These are phyloP conservation scores for Lepidothrix coronata DNA, from an alignment of 2,113 vertebrate species.

Conservation along the genomic window DNA sequence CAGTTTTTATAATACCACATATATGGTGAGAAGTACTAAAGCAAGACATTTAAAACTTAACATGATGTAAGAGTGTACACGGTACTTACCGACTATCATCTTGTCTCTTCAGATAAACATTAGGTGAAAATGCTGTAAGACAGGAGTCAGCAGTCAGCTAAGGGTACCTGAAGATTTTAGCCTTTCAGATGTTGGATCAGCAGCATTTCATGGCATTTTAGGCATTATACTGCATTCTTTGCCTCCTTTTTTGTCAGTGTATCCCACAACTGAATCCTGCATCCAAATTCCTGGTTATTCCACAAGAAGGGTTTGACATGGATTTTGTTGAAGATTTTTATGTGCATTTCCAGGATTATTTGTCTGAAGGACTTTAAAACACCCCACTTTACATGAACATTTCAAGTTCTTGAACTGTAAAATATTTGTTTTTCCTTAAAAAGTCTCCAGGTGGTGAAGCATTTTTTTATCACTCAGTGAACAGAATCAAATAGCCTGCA, in stretches of 20 bases:
- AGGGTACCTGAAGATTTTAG: neutral
- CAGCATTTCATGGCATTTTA: neutral
- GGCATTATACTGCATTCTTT: neutral
- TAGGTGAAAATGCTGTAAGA: neutral
- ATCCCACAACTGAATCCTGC: neutral
- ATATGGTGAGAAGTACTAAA: neutral
- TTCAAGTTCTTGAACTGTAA: neutral
- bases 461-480: neutral
- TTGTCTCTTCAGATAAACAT: neutral
- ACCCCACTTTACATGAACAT: neutral
- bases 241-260: neutral
- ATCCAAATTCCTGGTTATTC: neutral
- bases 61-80: neutral
- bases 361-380: neutral
- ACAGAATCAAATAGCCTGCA: neutral
- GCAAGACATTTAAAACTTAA: neutral
- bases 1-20: neutral
- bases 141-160: neutral
- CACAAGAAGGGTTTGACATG: neutral
- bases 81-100: neutral
- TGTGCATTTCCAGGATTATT: neutral
- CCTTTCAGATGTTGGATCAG: neutral
- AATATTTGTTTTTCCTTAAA: neutral
- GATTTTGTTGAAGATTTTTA: neutral
- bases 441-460: neutral